Conservation (phyloP, 2,797 vertebrate genomes). For the Melanitta fusca region DNA sequence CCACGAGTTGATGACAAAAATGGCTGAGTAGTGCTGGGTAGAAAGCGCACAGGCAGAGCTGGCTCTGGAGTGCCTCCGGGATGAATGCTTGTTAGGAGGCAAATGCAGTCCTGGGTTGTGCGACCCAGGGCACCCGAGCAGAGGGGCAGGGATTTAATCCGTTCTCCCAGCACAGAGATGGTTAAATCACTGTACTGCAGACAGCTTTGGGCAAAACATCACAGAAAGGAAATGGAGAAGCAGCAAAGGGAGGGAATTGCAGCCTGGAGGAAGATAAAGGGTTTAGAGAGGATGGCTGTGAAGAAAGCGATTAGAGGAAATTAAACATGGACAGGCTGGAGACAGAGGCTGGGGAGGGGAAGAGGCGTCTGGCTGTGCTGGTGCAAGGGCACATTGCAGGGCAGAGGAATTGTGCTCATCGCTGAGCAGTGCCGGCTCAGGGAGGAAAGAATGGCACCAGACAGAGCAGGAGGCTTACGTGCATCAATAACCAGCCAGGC, state of each 20-base stretch:
- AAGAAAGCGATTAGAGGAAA: constrained; percentile 22
- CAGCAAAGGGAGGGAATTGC: constrained; percentile 9
- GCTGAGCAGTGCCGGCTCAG: neutral
- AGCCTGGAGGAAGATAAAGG: constrained; percentile 31
- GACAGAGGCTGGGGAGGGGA: neutral
- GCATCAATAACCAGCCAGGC: neutral
- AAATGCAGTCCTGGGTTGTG: neutral
- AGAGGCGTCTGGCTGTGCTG: neutral
- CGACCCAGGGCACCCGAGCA: neutral
- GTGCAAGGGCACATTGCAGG: neutral
- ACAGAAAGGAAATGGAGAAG: neutral
- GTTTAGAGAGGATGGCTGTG: neutral
- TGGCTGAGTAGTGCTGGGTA: neutral
- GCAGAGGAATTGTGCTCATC: neutral
- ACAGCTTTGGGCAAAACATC: neutral
- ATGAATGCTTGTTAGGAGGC: neutral
- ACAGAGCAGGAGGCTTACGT: neutral
- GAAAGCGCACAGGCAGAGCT: neutral
- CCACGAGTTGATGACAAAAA: neutral
- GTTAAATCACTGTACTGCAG: neutral
- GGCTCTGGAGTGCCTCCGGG: neutral
- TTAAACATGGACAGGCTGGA: neutral
- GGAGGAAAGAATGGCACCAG: neutral
- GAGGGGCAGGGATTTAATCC: neutral
- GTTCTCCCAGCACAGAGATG: neutral